These are phyloP conservation scores for Musca vetustissima DNA, from an alignment of 1,140 invertebrate species.

Conservation along the genomic window DNA sequence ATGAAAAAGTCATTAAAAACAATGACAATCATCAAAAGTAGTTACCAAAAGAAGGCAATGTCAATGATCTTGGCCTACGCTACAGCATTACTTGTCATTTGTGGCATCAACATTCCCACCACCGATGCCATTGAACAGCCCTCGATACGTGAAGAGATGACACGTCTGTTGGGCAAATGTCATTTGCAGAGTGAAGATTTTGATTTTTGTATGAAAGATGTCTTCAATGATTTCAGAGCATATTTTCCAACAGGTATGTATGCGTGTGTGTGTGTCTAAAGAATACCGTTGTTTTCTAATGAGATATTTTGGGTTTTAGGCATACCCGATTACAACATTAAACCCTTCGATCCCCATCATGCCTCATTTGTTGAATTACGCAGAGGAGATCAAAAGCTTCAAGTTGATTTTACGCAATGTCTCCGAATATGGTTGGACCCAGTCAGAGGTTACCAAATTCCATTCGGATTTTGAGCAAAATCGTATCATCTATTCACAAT, in stretches of 20 bases:
- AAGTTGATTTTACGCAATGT: slow-evolving; percentile 71
- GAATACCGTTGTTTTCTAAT: not conserved
- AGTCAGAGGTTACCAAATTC: slow-evolving; percentile 75
- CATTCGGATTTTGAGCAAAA: slow-evolving; percentile 68
- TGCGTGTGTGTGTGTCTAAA: not conserved
- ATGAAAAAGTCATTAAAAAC: not conserved
- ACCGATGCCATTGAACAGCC: slow-evolving; percentile 24
- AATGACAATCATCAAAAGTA: not conserved
- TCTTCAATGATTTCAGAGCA: slow-evolving; percentile 69
- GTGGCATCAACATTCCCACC: not conserved
- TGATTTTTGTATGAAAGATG: slow-evolving; percentile 71
- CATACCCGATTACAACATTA: slow-evolving; percentile 69
- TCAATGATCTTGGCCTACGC: slow-evolving; percentile 1
- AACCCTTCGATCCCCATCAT: slow-evolving; percentile 77
- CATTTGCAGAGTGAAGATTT: slow-evolving; percentile 63
- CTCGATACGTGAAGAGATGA: slow-evolving; percentile 44
- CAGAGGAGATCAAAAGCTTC: slow-evolving; percentile 65
- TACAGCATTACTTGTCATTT: not conserved
- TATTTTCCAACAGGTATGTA: slow-evolving; percentile 71
- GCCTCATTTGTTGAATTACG: slow-evolving; percentile 66
- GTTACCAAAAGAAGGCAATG: not conserved
- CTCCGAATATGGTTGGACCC: slow-evolving; percentile 73
- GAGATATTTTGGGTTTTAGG: slow-evolving; percentile 55
- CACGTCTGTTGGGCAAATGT: slow-evolving; percentile 61
- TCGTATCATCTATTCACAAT: slow-evolving; percentile 72